These are phyloP conservation scores for Circaetus cinerascens DNA, from an alignment of 2,113 vertebrate species.

Conservation along the genomic window DNA sequence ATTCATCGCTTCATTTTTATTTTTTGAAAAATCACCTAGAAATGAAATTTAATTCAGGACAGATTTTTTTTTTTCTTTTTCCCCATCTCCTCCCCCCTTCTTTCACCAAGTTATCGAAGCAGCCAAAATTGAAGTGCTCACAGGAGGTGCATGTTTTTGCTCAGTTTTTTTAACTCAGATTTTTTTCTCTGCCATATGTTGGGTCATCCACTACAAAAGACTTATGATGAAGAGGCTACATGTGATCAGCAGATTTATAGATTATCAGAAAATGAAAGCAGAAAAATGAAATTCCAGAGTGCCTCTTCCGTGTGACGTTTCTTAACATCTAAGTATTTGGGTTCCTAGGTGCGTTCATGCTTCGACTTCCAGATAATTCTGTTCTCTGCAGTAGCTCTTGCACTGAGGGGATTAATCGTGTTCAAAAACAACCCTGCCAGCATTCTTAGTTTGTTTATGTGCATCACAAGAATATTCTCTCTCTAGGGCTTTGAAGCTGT, in stretches of 20 bases:
- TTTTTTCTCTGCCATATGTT: constrained; percentile 59
- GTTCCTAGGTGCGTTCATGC: neutral
- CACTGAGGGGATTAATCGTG: neutral
- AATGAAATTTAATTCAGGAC: neutral
- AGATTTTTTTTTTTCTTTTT: neutral
- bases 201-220: constrained; percentile 56
- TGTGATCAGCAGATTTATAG: constrained; percentile 53
- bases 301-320: neutral
- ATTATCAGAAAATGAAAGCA: constrained; percentile 21
- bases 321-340: neutral
- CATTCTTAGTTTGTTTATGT: neutral
- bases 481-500: constrained; percentile 56
- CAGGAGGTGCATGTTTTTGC: constrained; percentile 5
- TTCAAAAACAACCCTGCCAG: neutral
- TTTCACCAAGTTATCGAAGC: neutral
- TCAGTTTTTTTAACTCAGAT: neutral
- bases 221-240: neutral
- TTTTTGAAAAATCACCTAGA: constrained; percentile 1
- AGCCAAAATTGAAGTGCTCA: neutral
- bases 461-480: constrained; percentile 49
- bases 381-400: neutral
- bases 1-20: neutral
- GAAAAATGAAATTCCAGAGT: neutral
- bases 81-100: neutral
- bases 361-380: neutral